These are phyloP conservation scores for Mormyrops boulengeri DNA, from an alignment of 2,797 vertebrate genomes.

Conservation along the genomic window DNA sequence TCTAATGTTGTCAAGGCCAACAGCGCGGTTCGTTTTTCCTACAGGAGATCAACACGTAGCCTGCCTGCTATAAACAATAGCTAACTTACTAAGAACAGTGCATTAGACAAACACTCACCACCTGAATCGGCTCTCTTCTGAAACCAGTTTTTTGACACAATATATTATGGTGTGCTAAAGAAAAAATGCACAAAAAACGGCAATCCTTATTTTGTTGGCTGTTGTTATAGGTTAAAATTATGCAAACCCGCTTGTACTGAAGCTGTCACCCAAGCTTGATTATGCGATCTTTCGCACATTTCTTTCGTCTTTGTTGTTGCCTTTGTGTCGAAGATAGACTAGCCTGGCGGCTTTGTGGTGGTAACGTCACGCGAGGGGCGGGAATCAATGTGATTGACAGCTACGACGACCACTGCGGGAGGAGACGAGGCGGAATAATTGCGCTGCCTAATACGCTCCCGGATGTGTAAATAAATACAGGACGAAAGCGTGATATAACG, in stretches of 20 bases:
- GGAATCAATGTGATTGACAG: slow-evolving; percentile 48
- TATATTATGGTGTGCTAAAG: slow-evolving; percentile 26
- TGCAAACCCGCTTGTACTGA: neutral
- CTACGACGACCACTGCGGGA: slow-evolving; percentile 38
- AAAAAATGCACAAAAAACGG: slow-evolving; percentile 28
- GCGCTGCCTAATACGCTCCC: slow-evolving; percentile 43
- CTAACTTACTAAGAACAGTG: neutral
- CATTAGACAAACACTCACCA: slow-evolving; percentile 53
- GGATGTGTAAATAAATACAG: slow-evolving; percentile 86
- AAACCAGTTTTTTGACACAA: slow-evolving; percentile 44
- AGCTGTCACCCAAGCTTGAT: neutral
- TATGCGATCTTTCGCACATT: slow-evolving; percentile 39
- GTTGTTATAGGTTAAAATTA: neutral
- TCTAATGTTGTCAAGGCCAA: slow-evolving; percentile 3
- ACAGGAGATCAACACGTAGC: slow-evolving; percentile 3
- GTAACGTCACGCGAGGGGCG: slow-evolving; percentile 54
- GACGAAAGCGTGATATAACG: slow-evolving; percentile 38
- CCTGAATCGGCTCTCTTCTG: slow-evolving; percentile 49
- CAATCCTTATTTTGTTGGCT: neutral
- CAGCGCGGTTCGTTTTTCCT: neutral
- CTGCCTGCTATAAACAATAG: neutral
- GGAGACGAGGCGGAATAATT: slow-evolving; percentile 30
- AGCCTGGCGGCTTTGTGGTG: slow-evolving; percentile 57
- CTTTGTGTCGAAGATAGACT: slow-evolving; percentile 64
- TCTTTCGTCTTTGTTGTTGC: slow-evolving; percentile 63